A percentile compares a stretch with the other conserved stretches of the same genome.
phyloP scores from a whole-genome alignment of 2,797 vertebrate species.

The Dromococcyx pavoninus region DNA sequence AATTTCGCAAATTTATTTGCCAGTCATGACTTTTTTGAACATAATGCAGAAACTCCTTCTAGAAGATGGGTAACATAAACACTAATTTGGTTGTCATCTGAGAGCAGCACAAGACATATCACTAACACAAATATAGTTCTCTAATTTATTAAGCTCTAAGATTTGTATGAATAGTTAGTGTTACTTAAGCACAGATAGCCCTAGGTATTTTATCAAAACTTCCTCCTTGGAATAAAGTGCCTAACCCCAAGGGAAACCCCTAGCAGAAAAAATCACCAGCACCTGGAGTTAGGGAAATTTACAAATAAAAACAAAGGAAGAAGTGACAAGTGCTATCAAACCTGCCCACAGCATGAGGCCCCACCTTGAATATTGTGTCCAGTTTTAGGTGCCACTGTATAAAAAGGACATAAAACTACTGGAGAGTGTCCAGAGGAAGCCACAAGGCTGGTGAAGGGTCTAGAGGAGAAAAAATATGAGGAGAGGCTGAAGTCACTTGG shows the following conservation, averaged over 20 bases:
- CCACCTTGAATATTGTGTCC: too few species aligned
- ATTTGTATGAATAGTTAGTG: not conserved
- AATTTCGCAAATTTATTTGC: not conserved
- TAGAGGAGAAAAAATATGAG: too few species aligned
- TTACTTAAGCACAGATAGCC: not conserved
- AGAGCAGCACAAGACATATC: not conserved
- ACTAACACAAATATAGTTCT: not conserved
- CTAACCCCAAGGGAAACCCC: not conserved
- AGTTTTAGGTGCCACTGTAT: too few species aligned
- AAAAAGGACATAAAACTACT: too few species aligned
- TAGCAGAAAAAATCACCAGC: not conserved
- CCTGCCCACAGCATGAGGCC: not conserved
- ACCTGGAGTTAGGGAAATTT: not conserved
- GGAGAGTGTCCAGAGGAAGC: too few species aligned
- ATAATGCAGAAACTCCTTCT: not conserved
- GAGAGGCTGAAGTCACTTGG: too few species aligned
- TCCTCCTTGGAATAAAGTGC: fast-evolving
- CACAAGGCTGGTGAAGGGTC: too few species aligned
- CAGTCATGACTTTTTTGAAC: not conserved
- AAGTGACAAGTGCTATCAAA: not conserved
- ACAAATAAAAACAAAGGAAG: not conserved
- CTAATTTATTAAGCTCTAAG: not conserved
- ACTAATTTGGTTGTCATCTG: not conserved
- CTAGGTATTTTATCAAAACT: not conserved
- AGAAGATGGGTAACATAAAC: not conserved